Conservation (phyloP, 2,797 vertebrate genomes). For the Pangasius mekongensis region DNA sequence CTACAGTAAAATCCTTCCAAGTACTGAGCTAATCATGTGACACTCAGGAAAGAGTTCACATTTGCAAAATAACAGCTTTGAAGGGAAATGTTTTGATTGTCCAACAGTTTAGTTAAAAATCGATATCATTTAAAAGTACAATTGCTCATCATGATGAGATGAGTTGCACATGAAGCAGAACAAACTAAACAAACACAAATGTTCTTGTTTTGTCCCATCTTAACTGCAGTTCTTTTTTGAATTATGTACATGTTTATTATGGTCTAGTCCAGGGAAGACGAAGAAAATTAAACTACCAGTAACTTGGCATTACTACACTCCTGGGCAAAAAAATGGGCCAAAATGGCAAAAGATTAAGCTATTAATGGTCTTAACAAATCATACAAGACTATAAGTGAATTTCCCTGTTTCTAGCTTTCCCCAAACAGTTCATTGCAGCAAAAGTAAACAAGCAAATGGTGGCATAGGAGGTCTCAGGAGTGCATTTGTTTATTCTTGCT, state of each 20-base stretch:
- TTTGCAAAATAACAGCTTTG: conserved; percentile 11
- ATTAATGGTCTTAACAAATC: no score
- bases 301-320: neutral
- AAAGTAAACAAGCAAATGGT: no score
- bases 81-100: conserved; percentile 12
- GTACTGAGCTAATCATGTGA: conserved; percentile 35
- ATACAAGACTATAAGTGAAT: no score
- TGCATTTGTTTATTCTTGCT: no score
- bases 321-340: no score
- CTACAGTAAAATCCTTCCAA: conserved; percentile 17
- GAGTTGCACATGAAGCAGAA: neutral
- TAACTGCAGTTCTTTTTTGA: neutral
- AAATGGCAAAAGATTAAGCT: no score
- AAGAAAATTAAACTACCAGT: neutral
- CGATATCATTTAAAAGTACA: neutral
- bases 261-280: neutral
- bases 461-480: no score
- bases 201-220: neutral
- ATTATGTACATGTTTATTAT: neutral
- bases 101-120: neutral
- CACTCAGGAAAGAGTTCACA: conserved; percentile 15
- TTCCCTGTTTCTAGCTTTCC: no score
- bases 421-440: no score
- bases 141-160: neutral
- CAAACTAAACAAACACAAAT: neutral